Evolutionary conservation across 2,797 vertebrate species (phyloP).

Genomic region (Pseudochirops corinnae): DNA sequence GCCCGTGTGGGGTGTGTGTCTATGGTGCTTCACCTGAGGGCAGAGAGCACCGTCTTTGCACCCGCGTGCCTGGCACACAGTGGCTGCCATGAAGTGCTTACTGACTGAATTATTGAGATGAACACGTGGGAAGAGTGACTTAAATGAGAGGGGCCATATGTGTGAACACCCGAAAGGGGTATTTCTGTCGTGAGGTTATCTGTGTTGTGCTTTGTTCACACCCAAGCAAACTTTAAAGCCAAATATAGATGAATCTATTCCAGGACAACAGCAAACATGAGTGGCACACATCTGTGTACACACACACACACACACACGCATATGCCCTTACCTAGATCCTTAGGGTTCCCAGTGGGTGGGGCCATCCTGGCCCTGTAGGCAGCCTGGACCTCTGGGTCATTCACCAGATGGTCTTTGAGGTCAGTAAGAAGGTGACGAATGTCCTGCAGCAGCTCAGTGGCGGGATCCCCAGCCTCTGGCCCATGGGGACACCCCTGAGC

Average conservation of each 20-base stretch:
- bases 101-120: neutral
- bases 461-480: constrained; percentile 54
- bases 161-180: neutral
- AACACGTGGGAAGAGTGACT: neutral
- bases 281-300: neutral
- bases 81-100: neutral
- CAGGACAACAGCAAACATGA: neutral
- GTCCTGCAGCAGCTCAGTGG: constrained; percentile 90
- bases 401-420: constrained; percentile 87
- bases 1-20: no score
- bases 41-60: no score
- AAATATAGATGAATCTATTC: no score
- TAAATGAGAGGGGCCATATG: no score
- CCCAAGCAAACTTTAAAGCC: rapidly evolving
- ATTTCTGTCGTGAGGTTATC: neutral
- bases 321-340: constrained; percentile 69
- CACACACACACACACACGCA: no score
- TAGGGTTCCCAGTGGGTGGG: neutral
- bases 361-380: constrained; percentile 83
- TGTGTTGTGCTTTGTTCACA: no score
- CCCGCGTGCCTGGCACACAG: neutral
- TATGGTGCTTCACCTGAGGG: no score
- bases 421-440: constrained; percentile 88
- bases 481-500: constrained; percentile 79
- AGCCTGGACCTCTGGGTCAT: constrained; percentile 85